These are phyloP conservation scores for Eupeodes luniger DNA, from an alignment of 2,888 invertebrate genomes.

Conservation along the genomic window DNA sequence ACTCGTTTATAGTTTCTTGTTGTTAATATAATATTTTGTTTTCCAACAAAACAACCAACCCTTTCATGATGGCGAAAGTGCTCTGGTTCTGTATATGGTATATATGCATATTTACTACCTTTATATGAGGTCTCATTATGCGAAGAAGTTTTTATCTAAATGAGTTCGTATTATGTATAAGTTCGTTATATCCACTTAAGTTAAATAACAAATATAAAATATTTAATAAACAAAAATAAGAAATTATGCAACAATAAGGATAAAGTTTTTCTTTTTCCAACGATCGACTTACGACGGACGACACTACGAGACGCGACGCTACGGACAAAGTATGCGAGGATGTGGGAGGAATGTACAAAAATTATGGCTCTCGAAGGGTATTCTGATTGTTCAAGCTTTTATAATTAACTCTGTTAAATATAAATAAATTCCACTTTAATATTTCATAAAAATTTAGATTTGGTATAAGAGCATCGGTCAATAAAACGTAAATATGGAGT, in stretches of 20 bases:
- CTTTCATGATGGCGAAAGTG: slow-evolving; percentile 36
- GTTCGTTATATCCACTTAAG: slow-evolving; percentile 72
- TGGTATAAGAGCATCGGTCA: too few relatives aligned
- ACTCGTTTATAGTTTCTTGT: neutral
- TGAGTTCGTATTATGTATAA: slow-evolving; percentile 51
- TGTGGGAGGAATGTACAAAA: too few relatives aligned
- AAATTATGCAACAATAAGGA: slow-evolving; percentile 55
- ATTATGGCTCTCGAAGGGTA: too few relatives aligned
- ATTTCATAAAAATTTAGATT: too few relatives aligned
- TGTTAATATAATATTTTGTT: too few relatives aligned
- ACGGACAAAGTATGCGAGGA: neutral
- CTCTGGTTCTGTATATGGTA: neutral
- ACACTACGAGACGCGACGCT: too few relatives aligned
- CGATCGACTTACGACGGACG: neutral
- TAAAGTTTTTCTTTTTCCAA: slow-evolving; percentile 18
- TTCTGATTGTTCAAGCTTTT: too few relatives aligned
- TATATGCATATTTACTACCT: slow-evolving; percentile 67
- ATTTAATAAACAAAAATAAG: slow-evolving; percentile 47
- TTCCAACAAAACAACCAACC: neutral
- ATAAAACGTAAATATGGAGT: too few relatives aligned
- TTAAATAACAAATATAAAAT: slow-evolving; percentile 68
- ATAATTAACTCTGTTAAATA: too few relatives aligned
- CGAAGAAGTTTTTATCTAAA: slow-evolving; percentile 67
- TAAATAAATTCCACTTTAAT: too few relatives aligned
- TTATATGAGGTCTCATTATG: slow-evolving; percentile 72